Percentiles rank a stretch among this genome's conserved stretches.
phyloP scores from a whole-genome alignment of 2,113 vertebrate genomes.

The Crypturellus undulatus region DNA sequence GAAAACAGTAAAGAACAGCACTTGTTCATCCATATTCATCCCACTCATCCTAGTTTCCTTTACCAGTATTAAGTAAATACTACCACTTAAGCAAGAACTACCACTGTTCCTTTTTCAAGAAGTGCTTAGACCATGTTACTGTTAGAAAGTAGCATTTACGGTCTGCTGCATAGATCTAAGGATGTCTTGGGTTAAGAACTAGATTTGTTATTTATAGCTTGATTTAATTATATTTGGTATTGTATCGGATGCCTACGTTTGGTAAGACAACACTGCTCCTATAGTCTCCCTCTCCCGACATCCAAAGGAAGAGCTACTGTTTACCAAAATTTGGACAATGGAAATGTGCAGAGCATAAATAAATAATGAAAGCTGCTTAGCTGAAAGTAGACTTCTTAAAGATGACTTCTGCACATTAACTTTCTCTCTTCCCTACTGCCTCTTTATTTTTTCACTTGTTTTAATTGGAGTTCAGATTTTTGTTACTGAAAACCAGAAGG shows the following conservation, averaged over 20 bases:
- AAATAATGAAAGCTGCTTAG: not conserved
- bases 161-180: not conserved
- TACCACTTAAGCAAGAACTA: not conserved
- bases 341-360: not conserved
- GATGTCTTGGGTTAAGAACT: not conserved
- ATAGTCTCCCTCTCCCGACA: not conserved
- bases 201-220: not conserved
- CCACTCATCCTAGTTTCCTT: not conserved
- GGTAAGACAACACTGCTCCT: fast-evolving
- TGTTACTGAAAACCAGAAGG: not conserved
- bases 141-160: not conserved
- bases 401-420: not conserved
- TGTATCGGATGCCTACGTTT: not conserved
- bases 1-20: not conserved
- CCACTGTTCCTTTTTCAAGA: not conserved
- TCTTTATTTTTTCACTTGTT: not conserved
- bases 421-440: not conserved
- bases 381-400: not conserved
- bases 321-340: not conserved
- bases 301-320: not conserved
- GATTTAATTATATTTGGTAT: not conserved
- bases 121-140: not conserved
- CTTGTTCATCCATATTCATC: not conserved
- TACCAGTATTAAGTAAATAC: not conserved
- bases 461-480: not conserved